A percentile compares a stretch with the other conserved stretches of the same genome.
Evolutionary conservation across 2,888 invertebrate genomes (phyloP).

Genomic region (Drosophila neoperkinsi): DNA sequence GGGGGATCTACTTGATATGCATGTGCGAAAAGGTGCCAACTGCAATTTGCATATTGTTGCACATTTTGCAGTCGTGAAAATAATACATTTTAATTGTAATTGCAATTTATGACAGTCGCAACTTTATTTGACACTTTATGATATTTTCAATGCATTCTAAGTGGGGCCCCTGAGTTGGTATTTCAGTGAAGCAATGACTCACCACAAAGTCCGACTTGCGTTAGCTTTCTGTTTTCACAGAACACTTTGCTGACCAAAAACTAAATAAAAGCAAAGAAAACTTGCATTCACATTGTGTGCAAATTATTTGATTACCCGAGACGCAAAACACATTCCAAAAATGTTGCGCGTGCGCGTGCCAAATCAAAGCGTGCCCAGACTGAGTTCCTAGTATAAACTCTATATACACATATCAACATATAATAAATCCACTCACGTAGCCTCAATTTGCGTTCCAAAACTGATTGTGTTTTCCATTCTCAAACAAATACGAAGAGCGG

Average conservation of each 20-base stretch:
- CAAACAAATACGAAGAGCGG: neutral
- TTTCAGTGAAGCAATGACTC: constrained; percentile 9
- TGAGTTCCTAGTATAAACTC: constrained; percentile 13
- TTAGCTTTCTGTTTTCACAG: constrained; percentile 11
- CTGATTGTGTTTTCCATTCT: constrained; percentile 3
- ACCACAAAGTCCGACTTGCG: neutral
- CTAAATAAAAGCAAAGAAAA: constrained; percentile 13
- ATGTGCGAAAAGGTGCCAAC: constrained; percentile 26
- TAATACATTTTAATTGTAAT: constrained; percentile 59
- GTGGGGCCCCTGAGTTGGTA: constrained; percentile 15
- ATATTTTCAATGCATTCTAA: constrained; percentile 44
- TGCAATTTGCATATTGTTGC: constrained; percentile 56
- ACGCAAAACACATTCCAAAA: constrained; percentile 48
- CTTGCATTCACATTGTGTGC: constrained; percentile 55
- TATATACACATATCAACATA: neutral
- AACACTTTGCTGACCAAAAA: constrained; percentile 1
- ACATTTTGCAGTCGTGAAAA: constrained; percentile 34
- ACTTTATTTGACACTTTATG: constrained; percentile 61
- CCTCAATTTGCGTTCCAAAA: constrained; percentile 10
- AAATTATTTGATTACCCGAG: constrained; percentile 66
- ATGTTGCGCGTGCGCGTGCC: constrained; percentile 61
- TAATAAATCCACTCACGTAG: constrained; percentile 58
- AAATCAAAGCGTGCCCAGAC: constrained; percentile 41
- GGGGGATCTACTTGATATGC: constrained; percentile 47
- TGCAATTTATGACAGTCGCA: constrained; percentile 61